Percentiles rank a stretch among this genome's conserved stretches.
These are phyloP conservation scores for Drosophila nr. perissopoda DNA, from an alignment of 2,888 invertebrate species.

Conservation along the genomic window DNA sequence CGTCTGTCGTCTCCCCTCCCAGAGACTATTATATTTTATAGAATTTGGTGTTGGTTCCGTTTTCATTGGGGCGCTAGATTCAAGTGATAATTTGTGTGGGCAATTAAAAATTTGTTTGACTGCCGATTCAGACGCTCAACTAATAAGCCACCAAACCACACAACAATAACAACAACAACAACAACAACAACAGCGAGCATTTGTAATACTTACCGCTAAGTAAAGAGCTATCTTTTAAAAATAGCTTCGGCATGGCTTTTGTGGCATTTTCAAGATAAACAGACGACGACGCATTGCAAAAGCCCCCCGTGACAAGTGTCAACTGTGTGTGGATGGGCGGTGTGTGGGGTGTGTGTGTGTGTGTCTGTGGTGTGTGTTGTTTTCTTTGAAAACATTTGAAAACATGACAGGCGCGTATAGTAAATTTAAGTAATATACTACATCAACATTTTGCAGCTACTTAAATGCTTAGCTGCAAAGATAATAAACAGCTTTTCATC, in stretches of 20 bases:
- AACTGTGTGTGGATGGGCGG: conserved; percentile 3
- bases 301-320: conserved; percentile 54
- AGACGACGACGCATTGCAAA: conserved; percentile 54
- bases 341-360: neutral
- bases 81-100: conserved; percentile 53
- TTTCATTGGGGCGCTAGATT: conserved; percentile 14
- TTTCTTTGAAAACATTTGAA: conserved; percentile 36
- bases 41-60: conserved; percentile 53
- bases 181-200: conserved; percentile 6
- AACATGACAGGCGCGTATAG: conserved; percentile 38
- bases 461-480: conserved; percentile 43
- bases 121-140: conserved; percentile 27
- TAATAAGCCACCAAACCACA: conserved; percentile 16
- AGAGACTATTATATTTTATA: conserved; percentile 39
- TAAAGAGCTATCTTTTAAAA: conserved; percentile 34
- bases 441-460: conserved; percentile 45
- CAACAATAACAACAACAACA: neutral
- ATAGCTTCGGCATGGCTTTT: conserved; percentile 29
- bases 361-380: conserved; percentile 1
- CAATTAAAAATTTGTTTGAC: conserved; percentile 67
- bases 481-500: conserved; percentile 67
- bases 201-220: conserved; percentile 32
- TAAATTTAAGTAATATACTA: conserved; percentile 54
- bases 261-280: conserved; percentile 57
- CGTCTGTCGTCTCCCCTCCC: conserved; percentile 15